Percentiles rank a stretch among this genome's conserved stretches.
These are phyloP conservation scores for Brachyalestes nurse DNA, from an alignment of 2,797 vertebrate genomes.

Conservation along the genomic window DNA sequence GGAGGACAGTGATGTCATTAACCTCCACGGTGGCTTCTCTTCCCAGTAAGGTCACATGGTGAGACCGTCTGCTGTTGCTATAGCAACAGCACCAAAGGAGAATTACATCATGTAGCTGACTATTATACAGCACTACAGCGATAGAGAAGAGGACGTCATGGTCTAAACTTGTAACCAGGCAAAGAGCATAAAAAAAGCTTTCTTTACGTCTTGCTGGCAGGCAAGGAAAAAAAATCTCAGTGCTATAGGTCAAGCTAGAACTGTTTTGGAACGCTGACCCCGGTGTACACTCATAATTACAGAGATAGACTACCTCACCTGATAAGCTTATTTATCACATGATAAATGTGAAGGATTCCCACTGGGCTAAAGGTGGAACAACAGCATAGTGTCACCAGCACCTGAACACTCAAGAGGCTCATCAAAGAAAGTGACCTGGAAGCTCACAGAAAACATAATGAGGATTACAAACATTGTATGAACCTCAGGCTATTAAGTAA, in stretches of 20 bases:
- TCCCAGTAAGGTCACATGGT: constrained; percentile 37
- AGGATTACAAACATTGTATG: not conserved
- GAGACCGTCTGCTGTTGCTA: constrained; percentile 40
- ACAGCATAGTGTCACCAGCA: not conserved
- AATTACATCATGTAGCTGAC: constrained; percentile 40
- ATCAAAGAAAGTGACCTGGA: not conserved
- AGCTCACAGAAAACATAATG: not conserved
- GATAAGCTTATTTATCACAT: not conserved
- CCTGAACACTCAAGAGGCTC: not conserved
- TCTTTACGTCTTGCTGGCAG: not conserved
- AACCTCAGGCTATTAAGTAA: not conserved
- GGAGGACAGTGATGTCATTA: constrained; percentile 32
- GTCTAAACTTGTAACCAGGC: not conserved
- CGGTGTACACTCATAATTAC: not conserved
- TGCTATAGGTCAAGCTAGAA: not conserved
- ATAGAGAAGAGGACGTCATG: constrained; percentile 21
- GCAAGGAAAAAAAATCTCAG: too few relatives aligned
- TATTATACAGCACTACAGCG: not conserved
- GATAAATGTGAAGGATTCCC: not conserved
- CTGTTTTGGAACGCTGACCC: not conserved
- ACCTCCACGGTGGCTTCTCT: constrained; percentile 9
- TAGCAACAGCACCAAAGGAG: constrained; percentile 47
- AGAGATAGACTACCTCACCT: not conserved
- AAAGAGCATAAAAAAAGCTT: not conserved
- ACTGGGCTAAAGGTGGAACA: not conserved